Evolutionary conservation across 35 echinoderm and acorn worm genomes (phyloP).

Genomic region (Stichopus chloronotus): DNA sequence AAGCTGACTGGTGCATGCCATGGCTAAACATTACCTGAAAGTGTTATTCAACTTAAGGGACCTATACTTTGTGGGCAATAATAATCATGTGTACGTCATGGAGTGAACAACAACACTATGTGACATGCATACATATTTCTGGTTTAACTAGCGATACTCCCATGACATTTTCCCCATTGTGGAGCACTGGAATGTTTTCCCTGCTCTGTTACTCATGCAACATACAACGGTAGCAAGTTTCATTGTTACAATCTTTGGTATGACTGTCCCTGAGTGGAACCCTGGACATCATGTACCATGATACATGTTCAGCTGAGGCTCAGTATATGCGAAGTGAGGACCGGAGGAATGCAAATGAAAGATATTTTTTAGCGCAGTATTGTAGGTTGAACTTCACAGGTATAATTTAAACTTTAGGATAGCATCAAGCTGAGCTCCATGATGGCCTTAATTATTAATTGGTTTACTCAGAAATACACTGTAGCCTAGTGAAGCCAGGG

Average conservation of each 20-base stretch:
- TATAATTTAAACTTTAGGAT: background rate
- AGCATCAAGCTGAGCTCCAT: background rate
- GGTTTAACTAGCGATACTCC: background rate
- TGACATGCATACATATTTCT: background rate
- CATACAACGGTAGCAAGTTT: too few relatives aligned
- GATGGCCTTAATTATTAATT: background rate
- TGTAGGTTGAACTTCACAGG: background rate
- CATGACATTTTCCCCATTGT: too few relatives aligned
- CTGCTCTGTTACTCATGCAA: too few relatives aligned
- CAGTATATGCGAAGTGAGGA: background rate
- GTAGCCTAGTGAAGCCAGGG: background rate
- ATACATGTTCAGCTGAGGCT: constrained; percentile 16
- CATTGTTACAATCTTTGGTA: too few relatives aligned
- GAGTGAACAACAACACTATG: constrained; percentile 3
- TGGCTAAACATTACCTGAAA: background rate
- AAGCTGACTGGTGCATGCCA: background rate
- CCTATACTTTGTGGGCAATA: background rate
- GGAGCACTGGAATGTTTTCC: too few relatives aligned
- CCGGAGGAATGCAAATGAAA: background rate
- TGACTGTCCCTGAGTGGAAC: too few relatives aligned
- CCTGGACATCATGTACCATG: background rate
- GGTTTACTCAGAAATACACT: constrained; percentile 3
- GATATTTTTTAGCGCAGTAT: background rate
- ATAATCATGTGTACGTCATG: background rate
- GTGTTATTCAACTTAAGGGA: background rate